Percentiles rank a stretch among this genome's conserved stretches.
phyloP scores from a whole-genome alignment of 2,113 vertebrate species.

The Coracopsis vasa region DNA sequence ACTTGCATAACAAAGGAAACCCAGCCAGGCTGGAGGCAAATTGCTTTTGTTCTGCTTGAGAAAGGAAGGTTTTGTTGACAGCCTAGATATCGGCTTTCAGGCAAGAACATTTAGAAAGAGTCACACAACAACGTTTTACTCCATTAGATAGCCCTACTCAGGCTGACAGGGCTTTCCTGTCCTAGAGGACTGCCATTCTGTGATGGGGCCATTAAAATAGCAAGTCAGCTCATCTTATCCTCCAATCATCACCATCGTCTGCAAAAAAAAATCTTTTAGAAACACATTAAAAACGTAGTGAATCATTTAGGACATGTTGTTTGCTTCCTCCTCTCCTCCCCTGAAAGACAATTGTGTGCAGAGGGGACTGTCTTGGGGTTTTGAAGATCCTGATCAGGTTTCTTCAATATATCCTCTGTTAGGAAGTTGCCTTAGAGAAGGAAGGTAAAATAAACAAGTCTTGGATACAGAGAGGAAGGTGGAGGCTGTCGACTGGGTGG shows the following conservation, averaged over 20 bases:
- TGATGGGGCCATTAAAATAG: neutral
- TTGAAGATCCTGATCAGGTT: accelerated
- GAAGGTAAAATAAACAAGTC: neutral
- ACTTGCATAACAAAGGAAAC: neutral
- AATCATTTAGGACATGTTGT: neutral
- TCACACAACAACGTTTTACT: accelerated
- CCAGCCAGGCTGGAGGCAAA: neutral
- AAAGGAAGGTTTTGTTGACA: neutral
- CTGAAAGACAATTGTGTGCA: neutral
- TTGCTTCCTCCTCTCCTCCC: neutral
- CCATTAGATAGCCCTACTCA: neutral
- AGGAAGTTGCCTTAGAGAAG: neutral
- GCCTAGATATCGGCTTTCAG: neutral
- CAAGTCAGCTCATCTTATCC: neutral
- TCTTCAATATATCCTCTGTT: neutral
- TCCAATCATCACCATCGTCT: neutral
- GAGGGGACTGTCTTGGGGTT: neutral
- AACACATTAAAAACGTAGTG: neutral
- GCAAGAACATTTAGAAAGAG: neutral
- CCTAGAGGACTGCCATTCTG: neutral
- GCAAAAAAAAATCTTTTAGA: neutral
- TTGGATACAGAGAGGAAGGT: neutral
- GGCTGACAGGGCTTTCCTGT: neutral
- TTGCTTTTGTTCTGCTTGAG: neutral
- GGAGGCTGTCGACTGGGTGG: neutral